A percentile compares a stretch with the other conserved stretches of the same genome.
phyloP scores from a whole-genome alignment of 2,797 vertebrate species.

The Benthosema pterotum region DNA sequence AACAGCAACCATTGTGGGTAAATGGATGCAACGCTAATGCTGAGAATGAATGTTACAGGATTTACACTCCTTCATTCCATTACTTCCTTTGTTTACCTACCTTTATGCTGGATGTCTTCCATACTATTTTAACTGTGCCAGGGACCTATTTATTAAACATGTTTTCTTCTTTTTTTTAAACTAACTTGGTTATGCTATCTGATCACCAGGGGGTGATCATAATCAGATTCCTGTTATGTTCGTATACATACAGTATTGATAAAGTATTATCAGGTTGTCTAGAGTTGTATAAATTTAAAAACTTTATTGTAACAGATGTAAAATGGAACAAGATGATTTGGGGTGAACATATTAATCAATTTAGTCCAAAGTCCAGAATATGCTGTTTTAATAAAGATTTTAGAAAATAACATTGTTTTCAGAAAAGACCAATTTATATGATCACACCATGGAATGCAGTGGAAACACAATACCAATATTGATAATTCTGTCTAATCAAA shows the following conservation, averaged over 20 bases:
- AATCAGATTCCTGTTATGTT: slow-evolving; percentile 3
- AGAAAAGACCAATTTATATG: too few species aligned
- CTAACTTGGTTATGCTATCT: slow-evolving; percentile 8
- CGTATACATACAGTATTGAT: neutral
- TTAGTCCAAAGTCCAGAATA: too few species aligned
- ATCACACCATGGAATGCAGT: too few species aligned
- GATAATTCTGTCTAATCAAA: too few species aligned
- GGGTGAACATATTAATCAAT: too few species aligned
- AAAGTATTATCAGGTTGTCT: neutral
- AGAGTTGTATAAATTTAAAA: neutral
- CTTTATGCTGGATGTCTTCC: slow-evolving; percentile 38
- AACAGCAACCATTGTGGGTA: too few species aligned
- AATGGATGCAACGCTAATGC: slow-evolving; percentile 28
- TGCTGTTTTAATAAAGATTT: too few species aligned
- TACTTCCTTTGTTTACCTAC: slow-evolving; percentile 8
- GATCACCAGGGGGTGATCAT: slow-evolving; percentile 21
- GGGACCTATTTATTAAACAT: slow-evolving; percentile 36
- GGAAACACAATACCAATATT: too few species aligned
- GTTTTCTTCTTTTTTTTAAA: neutral
- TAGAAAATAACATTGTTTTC: too few species aligned
- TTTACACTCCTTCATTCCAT: neutral
- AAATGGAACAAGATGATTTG: too few species aligned
- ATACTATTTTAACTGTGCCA: slow-evolving; percentile 35
- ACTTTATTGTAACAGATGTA: neutral
- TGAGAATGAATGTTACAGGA: slow-evolving; percentile 4